Percentiles rank a stretch among this genome's conserved stretches.
These are phyloP conservation scores for Epizoanthus ramosus DNA, from an alignment of 92 coral and sea anemone genomes.

Conservation along the genomic window DNA sequence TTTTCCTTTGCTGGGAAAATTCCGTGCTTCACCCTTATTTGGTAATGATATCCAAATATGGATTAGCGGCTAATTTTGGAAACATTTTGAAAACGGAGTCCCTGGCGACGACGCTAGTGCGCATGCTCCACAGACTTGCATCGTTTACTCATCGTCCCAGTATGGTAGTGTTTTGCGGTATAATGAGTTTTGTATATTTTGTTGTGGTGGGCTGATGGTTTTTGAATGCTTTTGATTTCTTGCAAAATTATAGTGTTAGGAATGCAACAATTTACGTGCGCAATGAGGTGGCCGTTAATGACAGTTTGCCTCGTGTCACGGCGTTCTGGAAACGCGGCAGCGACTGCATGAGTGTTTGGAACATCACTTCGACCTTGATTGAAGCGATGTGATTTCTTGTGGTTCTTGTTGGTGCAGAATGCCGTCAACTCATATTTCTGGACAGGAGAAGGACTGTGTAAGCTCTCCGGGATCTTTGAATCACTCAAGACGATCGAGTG, in stretches of 20 bases:
- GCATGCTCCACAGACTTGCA: slow-evolving; percentile 33
- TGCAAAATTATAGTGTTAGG: slow-evolving; percentile 7
- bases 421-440: slow-evolving; percentile 84
- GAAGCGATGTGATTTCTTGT: slow-evolving; percentile 36
- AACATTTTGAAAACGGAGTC: neutral
- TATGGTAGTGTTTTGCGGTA: slow-evolving; percentile 42
- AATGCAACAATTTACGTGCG: slow-evolving; percentile 33
- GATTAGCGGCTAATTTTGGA: neutral
- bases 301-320: neutral
- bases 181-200: slow-evolving; percentile 38
- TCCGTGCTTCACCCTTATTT: slow-evolving; percentile 6
- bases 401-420: slow-evolving; percentile 34
- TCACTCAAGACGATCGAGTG: slow-evolving; percentile 71
- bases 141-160: slow-evolving; percentile 30
- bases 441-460: slow-evolving; percentile 79
- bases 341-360: neutral
- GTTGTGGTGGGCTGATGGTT: slow-evolving; percentile 39
- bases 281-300: slow-evolving; percentile 19
- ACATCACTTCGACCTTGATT: neutral
- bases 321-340: neutral
- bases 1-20: neutral
- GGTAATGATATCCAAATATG: slow-evolving; percentile 39
- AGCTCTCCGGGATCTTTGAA: slow-evolving; percentile 60
- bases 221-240: slow-evolving; percentile 31
- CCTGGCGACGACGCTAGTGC: slow-evolving; percentile 30